These are phyloP conservation scores for Mastacembelus armatus DNA, from an alignment of 2,797 vertebrate species.

Conservation along the genomic window DNA sequence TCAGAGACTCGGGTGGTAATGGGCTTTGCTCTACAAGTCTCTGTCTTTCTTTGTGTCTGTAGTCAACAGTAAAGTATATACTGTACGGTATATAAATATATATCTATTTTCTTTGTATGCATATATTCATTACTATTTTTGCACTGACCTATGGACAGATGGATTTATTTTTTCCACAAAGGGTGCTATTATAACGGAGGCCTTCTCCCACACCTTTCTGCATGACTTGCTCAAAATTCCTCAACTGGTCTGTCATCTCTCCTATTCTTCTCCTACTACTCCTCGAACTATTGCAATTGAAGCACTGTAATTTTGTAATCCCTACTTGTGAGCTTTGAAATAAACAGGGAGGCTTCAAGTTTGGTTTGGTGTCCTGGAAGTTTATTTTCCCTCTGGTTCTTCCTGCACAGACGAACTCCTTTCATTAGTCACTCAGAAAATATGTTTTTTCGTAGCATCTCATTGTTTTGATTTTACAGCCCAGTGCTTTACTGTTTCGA, in stretches of 20 bases:
- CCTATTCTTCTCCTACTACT: constrained; percentile 72
- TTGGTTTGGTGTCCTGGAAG: constrained; percentile 59
- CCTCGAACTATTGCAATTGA: constrained; percentile 78
- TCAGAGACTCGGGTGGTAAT: constrained; percentile 65
- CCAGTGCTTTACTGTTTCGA: too few relatives aligned
- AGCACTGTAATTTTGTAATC: constrained; percentile 87
- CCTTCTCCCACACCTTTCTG: constrained; percentile 86
- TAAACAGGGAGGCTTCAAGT: constrained; percentile 79
- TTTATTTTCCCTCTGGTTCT: constrained; percentile 32
- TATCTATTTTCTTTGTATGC: constrained; percentile 86
- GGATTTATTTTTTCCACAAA: constrained; percentile 85
- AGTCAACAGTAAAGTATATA: constrained; percentile 76
- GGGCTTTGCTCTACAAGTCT: constrained; percentile 69
- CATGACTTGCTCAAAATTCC: constrained; percentile 83
- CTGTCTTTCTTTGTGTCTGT: constrained; percentile 76
- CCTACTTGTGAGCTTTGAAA: constrained; percentile 84
- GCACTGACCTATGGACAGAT: constrained; percentile 84
- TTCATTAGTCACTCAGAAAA: not conserved
- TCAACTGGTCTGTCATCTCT: constrained; percentile 75
- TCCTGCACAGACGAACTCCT: not conserved
- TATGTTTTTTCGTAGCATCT: not conserved
- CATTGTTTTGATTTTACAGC: not conserved
- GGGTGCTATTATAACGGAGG: constrained; percentile 87
- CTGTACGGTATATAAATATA: constrained; percentile 79
- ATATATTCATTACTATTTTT: constrained; percentile 87